Conservation (phyloP, 2,888 invertebrate species). For the Microchrysa polita region DNA sequence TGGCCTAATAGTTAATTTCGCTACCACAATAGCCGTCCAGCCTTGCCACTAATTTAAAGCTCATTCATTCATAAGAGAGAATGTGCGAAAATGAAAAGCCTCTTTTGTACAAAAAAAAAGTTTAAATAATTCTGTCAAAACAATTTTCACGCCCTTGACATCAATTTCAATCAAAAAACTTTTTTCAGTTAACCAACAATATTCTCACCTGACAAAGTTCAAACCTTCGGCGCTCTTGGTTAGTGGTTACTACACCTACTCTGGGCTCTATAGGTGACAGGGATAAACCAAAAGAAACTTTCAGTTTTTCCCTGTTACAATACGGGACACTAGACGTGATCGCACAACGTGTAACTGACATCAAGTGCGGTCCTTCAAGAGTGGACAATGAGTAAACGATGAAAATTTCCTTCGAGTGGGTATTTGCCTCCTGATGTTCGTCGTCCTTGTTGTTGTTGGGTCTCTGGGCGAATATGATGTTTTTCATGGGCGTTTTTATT, state of each 20-base stretch:
- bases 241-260: no score
- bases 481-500: not conserved
- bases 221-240: not conserved
- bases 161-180: conserved; percentile 6
- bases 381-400: conserved; percentile 14
- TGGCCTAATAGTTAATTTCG: no score
- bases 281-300: conserved; percentile 12
- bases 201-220: not conserved
- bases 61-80: not conserved
- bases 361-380: conserved; percentile 44
- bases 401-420: conserved; percentile 29
- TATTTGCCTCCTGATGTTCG: conserved; percentile 1
- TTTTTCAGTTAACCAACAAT: not conserved
- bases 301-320: conserved; percentile 7
- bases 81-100: no score
- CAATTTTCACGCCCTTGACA: conserved; percentile 8
- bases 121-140: conserved; percentile 9
- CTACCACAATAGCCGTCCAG: no score
- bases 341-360: conserved; percentile 46
- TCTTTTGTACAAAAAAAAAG: not conserved
- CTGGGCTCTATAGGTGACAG: no score
- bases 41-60: not conserved
- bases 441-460: no score
- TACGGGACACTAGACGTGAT: not conserved
- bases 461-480: not conserved